A percentile compares a stretch with the other conserved stretches of the same genome.
phyloP scores from a whole-genome alignment of 1,140 invertebrate species.

The Heliconius nattereri region DNA sequence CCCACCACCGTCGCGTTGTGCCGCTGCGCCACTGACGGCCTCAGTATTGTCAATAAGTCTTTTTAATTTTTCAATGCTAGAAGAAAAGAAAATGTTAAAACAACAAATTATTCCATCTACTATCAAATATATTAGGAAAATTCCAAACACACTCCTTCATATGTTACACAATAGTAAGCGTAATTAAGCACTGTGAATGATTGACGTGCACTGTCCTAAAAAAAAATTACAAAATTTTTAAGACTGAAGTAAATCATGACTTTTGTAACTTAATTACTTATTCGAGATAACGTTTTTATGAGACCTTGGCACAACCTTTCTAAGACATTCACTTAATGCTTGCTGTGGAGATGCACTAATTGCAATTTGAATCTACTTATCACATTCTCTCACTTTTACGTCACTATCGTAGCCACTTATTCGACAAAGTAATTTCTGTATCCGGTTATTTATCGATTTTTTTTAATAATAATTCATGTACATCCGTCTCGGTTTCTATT shows the following conservation, averaged over 20 bases:
- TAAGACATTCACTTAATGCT: conserved; percentile 52
- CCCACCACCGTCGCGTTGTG: too few relatives aligned
- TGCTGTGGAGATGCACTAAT: conserved; percentile 26
- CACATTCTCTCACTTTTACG: conserved; percentile 22
- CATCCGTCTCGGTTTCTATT: background rate
- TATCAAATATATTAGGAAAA: background rate
- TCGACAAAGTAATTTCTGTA: background rate
- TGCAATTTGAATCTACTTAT: conserved; percentile 26
- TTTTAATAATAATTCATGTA: background rate
- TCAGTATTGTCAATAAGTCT: too few relatives aligned
- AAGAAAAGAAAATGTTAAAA: background rate
- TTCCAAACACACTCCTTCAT: background rate
- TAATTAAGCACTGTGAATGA: background rate
- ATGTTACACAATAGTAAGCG: background rate
- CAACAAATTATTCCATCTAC: background rate
- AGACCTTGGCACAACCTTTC: conserved; percentile 58
- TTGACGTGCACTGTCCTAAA: background rate
- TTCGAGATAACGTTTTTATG: conserved; percentile 33
- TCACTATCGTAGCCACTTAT: background rate
- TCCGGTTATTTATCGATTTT: conserved; percentile 25
- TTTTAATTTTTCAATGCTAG: too few relatives aligned
- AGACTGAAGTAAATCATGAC: background rate
- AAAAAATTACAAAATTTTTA: conserved; percentile 1
- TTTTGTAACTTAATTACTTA: conserved; percentile 46
- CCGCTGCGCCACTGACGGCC: too few relatives aligned